These are phyloP conservation scores for Andrena bicolor DNA, from an alignment of 2,888 invertebrate species.

Conservation along the genomic window DNA sequence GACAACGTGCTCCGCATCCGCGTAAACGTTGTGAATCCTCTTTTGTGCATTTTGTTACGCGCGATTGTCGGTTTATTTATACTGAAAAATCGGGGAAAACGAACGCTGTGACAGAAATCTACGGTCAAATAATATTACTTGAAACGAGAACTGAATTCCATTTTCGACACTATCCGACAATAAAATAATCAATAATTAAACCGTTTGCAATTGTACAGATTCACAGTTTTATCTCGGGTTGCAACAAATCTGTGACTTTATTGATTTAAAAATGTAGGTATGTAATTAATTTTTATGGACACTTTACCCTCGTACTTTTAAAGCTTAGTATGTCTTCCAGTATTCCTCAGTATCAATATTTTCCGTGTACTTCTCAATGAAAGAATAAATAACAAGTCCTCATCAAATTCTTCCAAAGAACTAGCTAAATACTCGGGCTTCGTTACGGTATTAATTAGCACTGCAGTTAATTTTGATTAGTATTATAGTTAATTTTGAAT, in stretches of 20 bases:
- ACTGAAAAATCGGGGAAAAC: background rate
- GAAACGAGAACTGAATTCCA: too few species aligned
- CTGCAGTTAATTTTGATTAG: too few species aligned
- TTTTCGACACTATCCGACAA: background rate
- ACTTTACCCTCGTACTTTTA: too few species aligned
- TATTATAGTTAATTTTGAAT: too few species aligned
- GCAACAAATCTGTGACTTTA: too few species aligned
- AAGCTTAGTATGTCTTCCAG: too few species aligned
- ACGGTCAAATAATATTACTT: background rate
- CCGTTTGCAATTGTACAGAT: too few species aligned
- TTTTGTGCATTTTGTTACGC: background rate
- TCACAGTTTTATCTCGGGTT: too few species aligned
- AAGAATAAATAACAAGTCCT: background rate
- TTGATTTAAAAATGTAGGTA: too few species aligned
- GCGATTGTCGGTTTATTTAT: constrained; percentile 15
- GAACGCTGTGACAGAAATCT: background rate
- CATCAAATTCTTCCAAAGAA: background rate
- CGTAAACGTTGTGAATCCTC: background rate
- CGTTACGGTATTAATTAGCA: background rate
- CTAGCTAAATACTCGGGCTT: background rate
- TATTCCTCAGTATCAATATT: background rate
- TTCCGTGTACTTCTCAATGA: background rate
- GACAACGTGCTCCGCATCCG: background rate
- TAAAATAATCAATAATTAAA: background rate
- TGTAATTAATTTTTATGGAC: too few species aligned